Conservation (phyloP, 2,797 vertebrate genomes). For the Heteromormyrus szaboi region DNA sequence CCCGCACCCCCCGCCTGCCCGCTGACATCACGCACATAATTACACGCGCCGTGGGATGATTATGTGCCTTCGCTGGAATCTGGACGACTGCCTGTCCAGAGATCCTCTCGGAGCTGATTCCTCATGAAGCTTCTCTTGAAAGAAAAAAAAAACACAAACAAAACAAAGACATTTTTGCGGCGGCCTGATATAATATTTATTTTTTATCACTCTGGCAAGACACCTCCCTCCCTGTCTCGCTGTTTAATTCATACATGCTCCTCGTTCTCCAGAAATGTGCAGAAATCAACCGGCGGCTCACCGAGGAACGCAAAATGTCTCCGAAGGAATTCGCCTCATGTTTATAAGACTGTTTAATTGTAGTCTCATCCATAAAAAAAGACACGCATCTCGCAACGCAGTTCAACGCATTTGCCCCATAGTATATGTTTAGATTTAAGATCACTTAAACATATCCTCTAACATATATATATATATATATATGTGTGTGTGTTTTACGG, state of each 20-base stretch:
- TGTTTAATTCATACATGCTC: neutral
- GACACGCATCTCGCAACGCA: neutral
- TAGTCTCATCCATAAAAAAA: neutral
- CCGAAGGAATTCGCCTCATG: neutral
- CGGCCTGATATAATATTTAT: neutral
- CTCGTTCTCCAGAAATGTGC: neutral
- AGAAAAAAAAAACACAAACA: neutral
- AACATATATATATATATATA: neutral
- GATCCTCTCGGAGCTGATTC: neutral
- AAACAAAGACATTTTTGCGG: neutral
- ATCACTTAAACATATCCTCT: constrained; percentile 13
- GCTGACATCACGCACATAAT: constrained; percentile 19
- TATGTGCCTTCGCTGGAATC: constrained; percentile 10
- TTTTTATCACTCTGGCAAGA: neutral
- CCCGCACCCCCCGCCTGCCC: neutral
- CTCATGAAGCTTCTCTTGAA: neutral
- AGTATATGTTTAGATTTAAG: neutral
- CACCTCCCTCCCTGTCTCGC: neutral
- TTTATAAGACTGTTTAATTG: neutral
- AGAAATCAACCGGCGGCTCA: neutral
- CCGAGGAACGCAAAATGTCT: neutral
- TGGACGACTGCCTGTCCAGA: constrained; percentile 11
- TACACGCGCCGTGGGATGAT: constrained; percentile 10
- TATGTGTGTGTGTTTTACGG: neutral
- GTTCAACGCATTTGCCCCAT: neutral